These are phyloP conservation scores for Cossypha dichroa DNA, from an alignment of 2,797 vertebrate genomes.

Conservation along the genomic window DNA sequence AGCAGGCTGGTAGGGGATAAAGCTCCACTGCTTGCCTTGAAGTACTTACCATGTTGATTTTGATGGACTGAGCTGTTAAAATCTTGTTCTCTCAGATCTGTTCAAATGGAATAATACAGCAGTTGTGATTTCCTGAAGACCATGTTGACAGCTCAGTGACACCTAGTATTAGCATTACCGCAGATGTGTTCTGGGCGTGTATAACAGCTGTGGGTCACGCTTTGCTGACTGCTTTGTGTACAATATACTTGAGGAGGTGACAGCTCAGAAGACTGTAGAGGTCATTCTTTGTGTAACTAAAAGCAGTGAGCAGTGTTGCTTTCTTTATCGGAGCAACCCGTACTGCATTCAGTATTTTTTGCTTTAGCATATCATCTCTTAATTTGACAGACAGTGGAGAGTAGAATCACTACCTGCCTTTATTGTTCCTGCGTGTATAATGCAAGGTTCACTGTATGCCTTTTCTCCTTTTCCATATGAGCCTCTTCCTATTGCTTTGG, in stretches of 20 bases:
- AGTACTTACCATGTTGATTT: neutral
- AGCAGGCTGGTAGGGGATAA: neutral
- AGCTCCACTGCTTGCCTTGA: neutral
- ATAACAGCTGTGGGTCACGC: fast-evolving
- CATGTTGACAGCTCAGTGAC: neutral
- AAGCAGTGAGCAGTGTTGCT: neutral
- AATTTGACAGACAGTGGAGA: neutral
- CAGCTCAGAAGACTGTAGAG: neutral
- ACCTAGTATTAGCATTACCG: neutral
- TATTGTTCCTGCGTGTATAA: neutral
- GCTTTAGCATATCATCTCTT: neutral
- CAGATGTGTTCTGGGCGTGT: neutral
- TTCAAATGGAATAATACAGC: neutral
- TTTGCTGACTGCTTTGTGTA: neutral
- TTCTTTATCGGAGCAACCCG: neutral
- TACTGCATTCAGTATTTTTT: neutral
- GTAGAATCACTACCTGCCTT: neutral
- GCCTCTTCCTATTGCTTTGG: neutral
- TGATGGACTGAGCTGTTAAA: neutral
- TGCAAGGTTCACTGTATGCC: neutral
- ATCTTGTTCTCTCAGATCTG: neutral
- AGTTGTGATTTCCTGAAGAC: neutral
- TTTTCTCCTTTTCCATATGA: neutral
- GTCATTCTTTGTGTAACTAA: neutral
- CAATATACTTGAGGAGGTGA: neutral